phyloP scores from a whole-genome alignment of 2,797 vertebrate genomes.

The Borostomias antarcticus region DNA sequence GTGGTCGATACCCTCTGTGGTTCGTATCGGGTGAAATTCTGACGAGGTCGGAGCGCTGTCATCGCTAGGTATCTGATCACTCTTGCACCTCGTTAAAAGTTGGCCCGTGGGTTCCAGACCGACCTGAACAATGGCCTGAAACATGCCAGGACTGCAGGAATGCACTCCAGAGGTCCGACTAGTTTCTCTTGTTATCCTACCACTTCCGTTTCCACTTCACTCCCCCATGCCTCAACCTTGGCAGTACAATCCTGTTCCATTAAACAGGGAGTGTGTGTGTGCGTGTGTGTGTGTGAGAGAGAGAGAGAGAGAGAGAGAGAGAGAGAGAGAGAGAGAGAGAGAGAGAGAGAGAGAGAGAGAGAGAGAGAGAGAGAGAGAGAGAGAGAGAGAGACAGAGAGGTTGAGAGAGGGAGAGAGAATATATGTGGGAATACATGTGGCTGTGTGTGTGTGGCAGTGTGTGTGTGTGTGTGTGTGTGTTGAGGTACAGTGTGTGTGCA shows the following conservation, averaged over 20 bases:
- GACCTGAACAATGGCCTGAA: too few relatives aligned
- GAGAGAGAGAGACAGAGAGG: too few relatives aligned
- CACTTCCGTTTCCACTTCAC: conserved; percentile 7
- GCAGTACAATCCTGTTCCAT: not conserved
- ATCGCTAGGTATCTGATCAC: conserved; percentile 34
- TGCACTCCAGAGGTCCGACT: conserved; percentile 36
- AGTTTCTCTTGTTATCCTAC: conserved; percentile 48
- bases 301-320: too few relatives aligned
- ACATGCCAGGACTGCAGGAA: too few relatives aligned
- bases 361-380: too few relatives aligned
- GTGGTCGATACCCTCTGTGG: too few relatives aligned
- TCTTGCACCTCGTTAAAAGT: conserved; percentile 58
- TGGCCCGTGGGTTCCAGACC: conserved; percentile 26
- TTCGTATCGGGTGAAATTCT: conserved; percentile 44
- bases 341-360: too few relatives aligned
- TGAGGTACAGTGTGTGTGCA: too few relatives aligned
- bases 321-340: too few relatives aligned
- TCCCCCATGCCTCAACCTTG: not conserved
- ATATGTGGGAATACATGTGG: too few relatives aligned
- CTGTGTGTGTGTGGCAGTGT: too few relatives aligned
- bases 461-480: not conserved
- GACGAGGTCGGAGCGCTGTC: conserved; percentile 20
- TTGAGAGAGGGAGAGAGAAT: too few relatives aligned
- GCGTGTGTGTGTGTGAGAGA: not conserved
- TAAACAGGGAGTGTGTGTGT: not conserved